Conservation (phyloP, 2,888 invertebrate genomes). For the Amblyteles armatorius region DNA sequence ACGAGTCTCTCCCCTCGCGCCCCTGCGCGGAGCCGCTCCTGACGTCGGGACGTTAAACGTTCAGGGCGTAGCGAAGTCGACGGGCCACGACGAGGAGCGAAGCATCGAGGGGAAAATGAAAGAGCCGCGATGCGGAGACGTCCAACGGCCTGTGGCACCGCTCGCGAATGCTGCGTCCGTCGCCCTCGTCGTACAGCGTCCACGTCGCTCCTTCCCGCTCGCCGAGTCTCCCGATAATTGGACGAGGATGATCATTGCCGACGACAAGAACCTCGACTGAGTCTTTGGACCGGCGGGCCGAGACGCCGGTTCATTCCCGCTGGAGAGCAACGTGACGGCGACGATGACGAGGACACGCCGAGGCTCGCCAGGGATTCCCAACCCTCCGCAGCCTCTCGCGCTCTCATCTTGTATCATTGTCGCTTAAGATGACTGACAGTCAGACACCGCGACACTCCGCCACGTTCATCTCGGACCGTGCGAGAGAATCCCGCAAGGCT, state of each 20-base stretch:
- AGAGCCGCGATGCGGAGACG: constrained; percentile 44
- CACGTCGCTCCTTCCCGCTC: constrained; percentile 12
- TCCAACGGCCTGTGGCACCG: constrained; percentile 31
- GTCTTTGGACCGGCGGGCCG: constrained; percentile 3
- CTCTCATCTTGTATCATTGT: constrained; percentile 51
- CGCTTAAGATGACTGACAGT: constrained; percentile 52
- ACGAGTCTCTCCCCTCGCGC: background rate
- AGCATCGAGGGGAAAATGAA: constrained; percentile 48
- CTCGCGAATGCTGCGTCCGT: constrained; percentile 6
- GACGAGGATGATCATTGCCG: constrained; percentile 67
- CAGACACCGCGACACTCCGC: constrained; percentile 53
- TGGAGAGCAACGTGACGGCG: background rate
- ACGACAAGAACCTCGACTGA: constrained; percentile 58
- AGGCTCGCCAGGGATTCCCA: constrained; percentile 5
- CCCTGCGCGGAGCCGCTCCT: background rate
- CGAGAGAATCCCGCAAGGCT: constrained; percentile 20
- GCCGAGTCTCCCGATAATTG: constrained; percentile 65
- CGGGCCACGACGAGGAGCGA: constrained; percentile 57
- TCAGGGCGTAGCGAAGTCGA: constrained; percentile 69
- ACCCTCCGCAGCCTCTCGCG: constrained; percentile 1
- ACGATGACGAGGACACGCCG: constrained; percentile 30
- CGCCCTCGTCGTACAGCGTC: background rate
- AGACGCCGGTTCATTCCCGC: background rate
- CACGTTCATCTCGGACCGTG: background rate
- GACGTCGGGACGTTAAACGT: constrained; percentile 67